Evolutionary conservation across 2,797 vertebrate genomes (phyloP).

Genomic region (Basileuterus tristriatus): DNA sequence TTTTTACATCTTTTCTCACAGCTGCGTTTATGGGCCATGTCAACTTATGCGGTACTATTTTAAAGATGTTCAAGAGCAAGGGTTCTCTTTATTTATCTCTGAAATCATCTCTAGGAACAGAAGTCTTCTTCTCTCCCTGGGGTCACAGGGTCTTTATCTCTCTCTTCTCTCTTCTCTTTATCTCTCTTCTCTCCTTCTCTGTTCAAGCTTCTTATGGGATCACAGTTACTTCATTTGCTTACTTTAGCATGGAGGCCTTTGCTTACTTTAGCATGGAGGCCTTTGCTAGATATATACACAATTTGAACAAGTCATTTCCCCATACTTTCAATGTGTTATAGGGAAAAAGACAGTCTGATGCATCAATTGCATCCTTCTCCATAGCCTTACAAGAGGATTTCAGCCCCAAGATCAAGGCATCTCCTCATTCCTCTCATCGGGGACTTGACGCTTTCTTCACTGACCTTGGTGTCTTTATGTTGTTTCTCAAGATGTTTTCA

Average conservation of each 20-base stretch:
- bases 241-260: not conserved
- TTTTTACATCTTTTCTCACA: not conserved
- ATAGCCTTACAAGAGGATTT: not conserved
- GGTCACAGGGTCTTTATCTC: too few relatives aligned
- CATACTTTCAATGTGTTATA: not conserved
- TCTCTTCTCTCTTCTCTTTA: not conserved
- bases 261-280: not conserved
- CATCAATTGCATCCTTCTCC: not conserved
- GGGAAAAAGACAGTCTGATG: not conserved
- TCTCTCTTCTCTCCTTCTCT: not conserved
- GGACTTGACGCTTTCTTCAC: not conserved
- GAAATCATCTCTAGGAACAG: not conserved
- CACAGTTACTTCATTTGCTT: not conserved
- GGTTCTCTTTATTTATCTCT: not conserved
- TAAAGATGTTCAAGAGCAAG: not conserved
- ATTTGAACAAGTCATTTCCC: not conserved
- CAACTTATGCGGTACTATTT: not conserved
- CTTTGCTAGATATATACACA: not conserved
- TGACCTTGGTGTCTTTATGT: not conserved
- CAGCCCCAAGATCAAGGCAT: not conserved
- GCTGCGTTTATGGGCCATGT: not conserved
- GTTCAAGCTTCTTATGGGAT: not conserved
- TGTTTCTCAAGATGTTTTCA: not conserved
- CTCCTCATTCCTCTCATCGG: not conserved
- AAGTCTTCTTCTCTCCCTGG: not conserved